phyloP scores from a whole-genome alignment of 2,888 invertebrate genomes.

The Drosophila atripex region DNA sequence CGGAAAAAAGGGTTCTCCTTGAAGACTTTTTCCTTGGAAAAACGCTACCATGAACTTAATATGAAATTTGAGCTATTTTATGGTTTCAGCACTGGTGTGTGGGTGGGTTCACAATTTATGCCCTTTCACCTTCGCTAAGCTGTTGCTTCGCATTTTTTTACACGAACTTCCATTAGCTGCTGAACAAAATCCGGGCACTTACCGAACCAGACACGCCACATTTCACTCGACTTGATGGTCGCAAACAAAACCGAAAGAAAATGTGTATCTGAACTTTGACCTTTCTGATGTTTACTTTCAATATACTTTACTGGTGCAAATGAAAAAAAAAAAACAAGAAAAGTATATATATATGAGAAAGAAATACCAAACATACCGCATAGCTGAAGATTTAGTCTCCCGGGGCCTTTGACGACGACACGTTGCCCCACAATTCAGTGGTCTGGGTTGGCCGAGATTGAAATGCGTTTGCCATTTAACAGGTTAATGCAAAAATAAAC shows the following conservation, averaged over 20 bases:
- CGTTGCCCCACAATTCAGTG: constrained; percentile 64
- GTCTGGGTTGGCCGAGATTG: constrained; percentile 33
- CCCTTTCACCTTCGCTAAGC: constrained; percentile 32
- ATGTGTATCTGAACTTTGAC: constrained; percentile 41
- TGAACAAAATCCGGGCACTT: constrained; percentile 28
- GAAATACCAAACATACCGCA: constrained; percentile 17
- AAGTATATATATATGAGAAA: constrained; percentile 16
- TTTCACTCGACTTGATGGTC: constrained; percentile 17
- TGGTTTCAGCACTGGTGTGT: neutral
- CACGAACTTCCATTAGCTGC: constrained; percentile 28
- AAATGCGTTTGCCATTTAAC: constrained; percentile 72
- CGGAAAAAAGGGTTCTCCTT: constrained; percentile 16
- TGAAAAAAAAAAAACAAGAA: constrained; percentile 1
- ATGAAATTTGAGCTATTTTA: constrained; percentile 15
- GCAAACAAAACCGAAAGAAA: constrained; percentile 3
- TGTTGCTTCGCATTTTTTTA: constrained; percentile 22
- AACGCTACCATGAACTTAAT: neutral
- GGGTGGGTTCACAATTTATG: neutral
- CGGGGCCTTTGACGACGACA: constrained; percentile 53
- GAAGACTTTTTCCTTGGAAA: constrained; percentile 2
- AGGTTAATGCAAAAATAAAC: constrained; percentile 68
- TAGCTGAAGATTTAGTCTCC: neutral
- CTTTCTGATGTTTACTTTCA: constrained; percentile 62
- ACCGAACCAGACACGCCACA: constrained; percentile 15
- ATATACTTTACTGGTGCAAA: constrained; percentile 33